Conservation (phyloP, 2,888 invertebrate genomes). For the Stenoptilia bipunctidactyla region DNA sequence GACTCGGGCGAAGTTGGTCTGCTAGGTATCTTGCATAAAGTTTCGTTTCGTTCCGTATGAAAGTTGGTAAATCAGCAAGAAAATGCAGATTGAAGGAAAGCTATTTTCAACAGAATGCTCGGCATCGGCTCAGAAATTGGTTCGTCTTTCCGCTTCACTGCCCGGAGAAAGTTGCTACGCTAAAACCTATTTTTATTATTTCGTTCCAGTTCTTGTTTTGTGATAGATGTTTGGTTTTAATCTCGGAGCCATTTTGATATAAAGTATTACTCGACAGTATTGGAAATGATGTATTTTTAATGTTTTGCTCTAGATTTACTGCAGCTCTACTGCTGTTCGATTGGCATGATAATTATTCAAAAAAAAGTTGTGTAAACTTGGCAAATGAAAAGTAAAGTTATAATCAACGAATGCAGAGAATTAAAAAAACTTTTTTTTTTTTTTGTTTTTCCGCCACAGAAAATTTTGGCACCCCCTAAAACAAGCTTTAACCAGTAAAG, state of each 20-base stretch:
- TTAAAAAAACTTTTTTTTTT: no score
- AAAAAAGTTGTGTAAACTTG: no score
- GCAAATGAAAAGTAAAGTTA: no score
- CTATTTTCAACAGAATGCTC: constrained; percentile 69
- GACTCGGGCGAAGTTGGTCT: constrained; percentile 32
- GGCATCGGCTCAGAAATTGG: constrained; percentile 67
- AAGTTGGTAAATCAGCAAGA: constrained; percentile 71
- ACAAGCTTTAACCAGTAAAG: no score
- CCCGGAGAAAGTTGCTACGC: constrained; percentile 57
- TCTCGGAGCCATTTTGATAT: constrained; percentile 22
- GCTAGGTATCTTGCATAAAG: constrained; percentile 34
- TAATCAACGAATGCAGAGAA: no score
- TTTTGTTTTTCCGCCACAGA: no score
- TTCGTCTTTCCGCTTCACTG: constrained; percentile 59
- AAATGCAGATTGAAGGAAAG: constrained; percentile 71
- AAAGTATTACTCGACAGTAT: constrained; percentile 11
- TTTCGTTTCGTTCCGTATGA: constrained; percentile 35
- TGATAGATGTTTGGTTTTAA: constrained; percentile 49
- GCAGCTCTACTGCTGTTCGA: constrained; percentile 2
- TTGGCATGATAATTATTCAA: no score
- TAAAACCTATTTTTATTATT: constrained; percentile 65
- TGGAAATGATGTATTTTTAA: background rate
- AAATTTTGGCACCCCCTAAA: no score
- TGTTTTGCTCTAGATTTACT: background rate
- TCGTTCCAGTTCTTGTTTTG: constrained; percentile 43